Conservation (phyloP, 1,140 invertebrate genomes). For the Lordiphosa clarofinis region DNA sequence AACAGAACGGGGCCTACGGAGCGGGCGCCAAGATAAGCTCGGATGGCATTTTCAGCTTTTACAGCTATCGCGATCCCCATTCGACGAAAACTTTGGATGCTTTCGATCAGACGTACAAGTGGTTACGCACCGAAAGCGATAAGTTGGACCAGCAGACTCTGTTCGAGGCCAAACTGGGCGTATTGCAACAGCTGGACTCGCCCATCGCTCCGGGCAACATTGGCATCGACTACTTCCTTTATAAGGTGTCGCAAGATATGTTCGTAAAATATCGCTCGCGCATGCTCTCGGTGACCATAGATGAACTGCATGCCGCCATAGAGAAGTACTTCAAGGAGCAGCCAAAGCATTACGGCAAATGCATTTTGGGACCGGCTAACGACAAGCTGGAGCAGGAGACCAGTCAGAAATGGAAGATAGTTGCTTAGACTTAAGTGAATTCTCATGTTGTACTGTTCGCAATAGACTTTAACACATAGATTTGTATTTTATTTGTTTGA, state of each 20-base stretch:
- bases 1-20: constrained; percentile 96
- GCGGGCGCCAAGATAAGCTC: constrained; percentile 86
- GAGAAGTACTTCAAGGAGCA: constrained; percentile 84
- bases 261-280: constrained; percentile 86
- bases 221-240: constrained; percentile 87
- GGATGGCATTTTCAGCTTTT: constrained; percentile 89
- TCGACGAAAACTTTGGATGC: constrained; percentile 88
- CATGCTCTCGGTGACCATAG: constrained; percentile 85
- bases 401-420: constrained; percentile 80
- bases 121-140: constrained; percentile 83
- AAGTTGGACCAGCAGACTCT: constrained; percentile 83
- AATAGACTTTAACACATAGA: constrained; percentile 8
- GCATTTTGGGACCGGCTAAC: constrained; percentile 87
- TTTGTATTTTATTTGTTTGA: constrained; percentile 10
- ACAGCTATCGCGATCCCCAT: constrained; percentile 93
- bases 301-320: constrained; percentile 85
- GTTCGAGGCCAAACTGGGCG: constrained; percentile 92
- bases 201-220: constrained; percentile 90
- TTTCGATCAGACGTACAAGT: constrained; percentile 88
- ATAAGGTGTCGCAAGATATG: constrained; percentile 88
- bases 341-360: constrained; percentile 81
- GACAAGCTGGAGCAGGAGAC: constrained; percentile 81
- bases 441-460: constrained; percentile 12
- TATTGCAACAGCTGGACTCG: constrained; percentile 92
- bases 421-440: constrained; percentile 36